Evolutionary conservation across 2,113 vertebrate genomes (phyloP), one percentile per base, ranked within the genome.

Genomic region (Isichthys henryi): DNA sequence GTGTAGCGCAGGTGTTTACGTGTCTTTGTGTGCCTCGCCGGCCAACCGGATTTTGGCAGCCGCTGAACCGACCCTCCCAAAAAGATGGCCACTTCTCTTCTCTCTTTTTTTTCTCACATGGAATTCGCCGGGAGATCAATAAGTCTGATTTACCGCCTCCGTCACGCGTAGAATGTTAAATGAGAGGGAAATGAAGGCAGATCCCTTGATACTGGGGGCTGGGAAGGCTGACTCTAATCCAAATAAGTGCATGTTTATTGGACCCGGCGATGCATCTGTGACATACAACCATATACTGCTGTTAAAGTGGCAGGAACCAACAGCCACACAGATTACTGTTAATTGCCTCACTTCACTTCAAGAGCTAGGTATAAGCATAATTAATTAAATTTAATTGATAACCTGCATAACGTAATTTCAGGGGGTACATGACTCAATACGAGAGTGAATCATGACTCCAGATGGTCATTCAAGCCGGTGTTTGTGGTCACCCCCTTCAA

Each of bases 71-170:
- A 89, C 58, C 85, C 58, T 49, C 86, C 56, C 53, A 80, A 43
- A 80, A 80, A 80, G 35, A 80, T 80, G 74, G 74, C 31, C 1
- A 13, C 17, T 19, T 35, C 74, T 19, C 17, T 43, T 19, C 35
- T 80, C 56, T 50, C 62, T 8, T 80, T 77, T 77, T 77, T 80
- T 43, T 80, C 83, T 50, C 48, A 8, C 49, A 10, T 27, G 83
- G 58, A n/a, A 50, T 86, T 86, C 66, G 89, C 83, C 82, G 49
- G 45, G 53, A 86, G 89, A 89, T 89, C 85, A 50, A 90, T 90
- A 53, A 62, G 9, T 49, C 50, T 83, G 89, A 83, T 90, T 88
- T 62, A 90, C 77, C 23, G 35, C 10, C 50, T 15, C 89, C 17
- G 50, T 82, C 23, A 58, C 15, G 23, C 23, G 13, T 53, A 23